Conservation (phyloP, 2,888 invertebrate species). For the Catocala fraxini region DNA sequence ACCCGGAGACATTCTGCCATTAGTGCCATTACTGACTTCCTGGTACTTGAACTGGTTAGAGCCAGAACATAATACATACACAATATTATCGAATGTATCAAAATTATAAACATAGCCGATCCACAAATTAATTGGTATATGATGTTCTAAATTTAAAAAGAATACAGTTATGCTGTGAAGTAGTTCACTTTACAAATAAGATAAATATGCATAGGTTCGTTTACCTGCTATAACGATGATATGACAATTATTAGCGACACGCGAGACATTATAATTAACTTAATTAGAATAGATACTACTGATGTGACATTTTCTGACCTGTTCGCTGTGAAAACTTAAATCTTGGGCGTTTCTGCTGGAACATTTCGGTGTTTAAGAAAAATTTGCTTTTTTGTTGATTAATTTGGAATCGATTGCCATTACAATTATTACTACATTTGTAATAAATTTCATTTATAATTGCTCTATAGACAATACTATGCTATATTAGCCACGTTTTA, state of each 20-base stretch:
- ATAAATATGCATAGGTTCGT: constrained; percentile 54
- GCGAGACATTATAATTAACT: constrained; percentile 57
- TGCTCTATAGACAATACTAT: too few species aligned
- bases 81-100: background rate
- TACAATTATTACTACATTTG: too few species aligned
- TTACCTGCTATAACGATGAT: constrained; percentile 58
- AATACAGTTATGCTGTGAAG: background rate
- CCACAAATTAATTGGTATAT: too few species aligned
- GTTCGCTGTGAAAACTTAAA: background rate
- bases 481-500: too few species aligned
- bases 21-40: constrained; percentile 68
- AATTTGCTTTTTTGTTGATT: too few species aligned
- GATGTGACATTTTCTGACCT: constrained; percentile 25
- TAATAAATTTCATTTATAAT: too few species aligned
- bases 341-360: background rate
- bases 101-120: too few species aligned
- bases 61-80: constrained; percentile 6
- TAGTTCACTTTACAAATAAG: constrained; percentile 6
- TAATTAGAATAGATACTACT: constrained; percentile 53
- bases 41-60: constrained; percentile 55
- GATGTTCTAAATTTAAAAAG: too few species aligned
- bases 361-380: too few species aligned
- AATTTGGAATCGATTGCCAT: too few species aligned
- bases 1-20: constrained; percentile 68
- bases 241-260: constrained; percentile 58